phyloP scores from a whole-genome alignment of 1,140 invertebrate species.

The Metopolophium dirhodum region DNA sequence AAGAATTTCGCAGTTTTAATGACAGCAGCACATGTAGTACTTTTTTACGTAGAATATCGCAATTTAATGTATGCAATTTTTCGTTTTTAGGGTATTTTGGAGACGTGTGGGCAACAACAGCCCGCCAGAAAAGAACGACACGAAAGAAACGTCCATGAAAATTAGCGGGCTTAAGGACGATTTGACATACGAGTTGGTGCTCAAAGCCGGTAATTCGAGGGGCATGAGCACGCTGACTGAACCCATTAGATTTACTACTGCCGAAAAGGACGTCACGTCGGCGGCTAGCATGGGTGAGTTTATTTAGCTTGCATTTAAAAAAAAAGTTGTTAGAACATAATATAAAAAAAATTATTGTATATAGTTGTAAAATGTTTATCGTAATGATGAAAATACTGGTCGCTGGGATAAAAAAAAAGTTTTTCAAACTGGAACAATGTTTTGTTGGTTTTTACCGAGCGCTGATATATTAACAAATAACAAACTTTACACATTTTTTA shows the following conservation, averaged over 20 bases:
- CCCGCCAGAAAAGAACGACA: slow-evolving; percentile 73
- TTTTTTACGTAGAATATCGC: neutral
- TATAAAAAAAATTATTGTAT: neutral
- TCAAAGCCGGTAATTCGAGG: slow-evolving; percentile 81
- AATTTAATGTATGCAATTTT: neutral
- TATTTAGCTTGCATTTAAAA: slow-evolving; percentile 24
- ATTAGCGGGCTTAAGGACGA: slow-evolving; percentile 75
- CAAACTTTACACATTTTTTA: neutral
- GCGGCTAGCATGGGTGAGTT: slow-evolving; percentile 68
- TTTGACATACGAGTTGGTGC: slow-evolving; percentile 76
- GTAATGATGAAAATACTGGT: neutral
- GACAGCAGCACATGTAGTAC: neutral
- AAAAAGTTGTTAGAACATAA: neutral
- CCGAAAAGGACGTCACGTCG: slow-evolving; percentile 72
- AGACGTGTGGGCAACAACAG: slow-evolving; percentile 63
- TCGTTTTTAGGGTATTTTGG: slow-evolving; percentile 65
- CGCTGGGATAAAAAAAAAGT: neutral
- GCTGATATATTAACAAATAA: neutral
- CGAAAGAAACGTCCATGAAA: slow-evolving; percentile 72
- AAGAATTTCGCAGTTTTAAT: neutral
- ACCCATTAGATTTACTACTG: slow-evolving; percentile 74
- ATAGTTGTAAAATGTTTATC: neutral
- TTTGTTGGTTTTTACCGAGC: neutral
- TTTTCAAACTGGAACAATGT: neutral
- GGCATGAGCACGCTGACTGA: slow-evolving; percentile 77